Percentiles rank a stretch among this genome's conserved stretches.
These are phyloP conservation scores for Chionodraco myersi DNA, from an alignment of 2,113 vertebrate species.

Conservation along the genomic window DNA sequence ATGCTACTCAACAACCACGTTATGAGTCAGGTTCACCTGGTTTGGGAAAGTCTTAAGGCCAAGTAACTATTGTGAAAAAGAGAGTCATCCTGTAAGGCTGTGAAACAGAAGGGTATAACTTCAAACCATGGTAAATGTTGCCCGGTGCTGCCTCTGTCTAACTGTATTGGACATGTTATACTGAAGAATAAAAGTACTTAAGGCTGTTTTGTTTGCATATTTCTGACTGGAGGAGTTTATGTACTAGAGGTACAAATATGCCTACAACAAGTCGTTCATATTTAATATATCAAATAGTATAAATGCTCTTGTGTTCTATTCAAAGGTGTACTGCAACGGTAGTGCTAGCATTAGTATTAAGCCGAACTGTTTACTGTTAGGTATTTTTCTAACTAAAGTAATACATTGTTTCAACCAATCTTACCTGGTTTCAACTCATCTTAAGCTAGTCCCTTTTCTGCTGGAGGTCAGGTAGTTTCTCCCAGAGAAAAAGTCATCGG, in stretches of 20 bases:
- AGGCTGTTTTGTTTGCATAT: background rate
- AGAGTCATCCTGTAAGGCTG: conserved; percentile 23
- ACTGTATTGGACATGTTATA: conserved; percentile 64
- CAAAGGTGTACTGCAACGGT: background rate
- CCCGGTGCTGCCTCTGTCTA: conserved; percentile 54
- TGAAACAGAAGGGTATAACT: conserved; percentile 31
- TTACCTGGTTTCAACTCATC: no score
- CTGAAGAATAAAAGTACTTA: conserved; percentile 61
- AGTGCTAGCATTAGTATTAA: background rate
- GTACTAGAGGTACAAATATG: background rate
- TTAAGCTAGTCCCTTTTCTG: no score
- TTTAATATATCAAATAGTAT: background rate
- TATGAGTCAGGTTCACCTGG: conserved; percentile 33
- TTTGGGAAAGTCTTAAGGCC: conserved; percentile 40
- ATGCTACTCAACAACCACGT: conserved; percentile 28
- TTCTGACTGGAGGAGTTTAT: background rate
- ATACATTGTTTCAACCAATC: background rate
- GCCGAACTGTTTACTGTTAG: background rate
- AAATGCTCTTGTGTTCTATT: background rate
- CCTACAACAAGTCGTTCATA: background rate
- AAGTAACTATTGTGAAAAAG: conserved; percentile 34
- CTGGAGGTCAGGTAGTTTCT: no score
- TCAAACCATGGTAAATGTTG: conserved; percentile 41
- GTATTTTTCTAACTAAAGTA: background rate
- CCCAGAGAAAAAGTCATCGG: no score